Evolutionary conservation across 2,888 invertebrate species (phyloP), one percentile per base, ranked within the genome.

Genomic region (Campopleginae sp.): DNA sequence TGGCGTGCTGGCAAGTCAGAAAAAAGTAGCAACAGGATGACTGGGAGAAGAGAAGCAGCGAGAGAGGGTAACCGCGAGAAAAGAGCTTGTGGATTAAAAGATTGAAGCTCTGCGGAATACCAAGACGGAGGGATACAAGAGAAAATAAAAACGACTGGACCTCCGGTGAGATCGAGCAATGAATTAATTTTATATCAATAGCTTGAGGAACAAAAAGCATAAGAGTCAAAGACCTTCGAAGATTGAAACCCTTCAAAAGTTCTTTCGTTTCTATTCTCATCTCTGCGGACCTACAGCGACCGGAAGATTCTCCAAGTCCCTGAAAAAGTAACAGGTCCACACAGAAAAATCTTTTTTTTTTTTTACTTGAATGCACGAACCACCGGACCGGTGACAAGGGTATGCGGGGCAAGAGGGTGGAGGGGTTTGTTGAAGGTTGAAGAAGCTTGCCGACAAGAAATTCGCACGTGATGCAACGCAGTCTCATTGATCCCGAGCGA

Each of bases 381-480:
- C 71, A 66, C 33, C 48, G 46, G 44, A 54, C n/a, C 31, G 23
- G 19, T 14, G 68, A 44, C 44, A 8, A 44, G 17, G 17, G 46
- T 0, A 33, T 7, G 66, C 42, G 23, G n/a, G 23, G 65, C 17
- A 0, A 12, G 27, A 27, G 10, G 27, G 14, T 6, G 38, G 23
- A 23, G 48, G 46, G 7, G 23, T 42, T 27, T 58, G 27, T n/a
- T 68, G 65, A 61, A 42, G 58, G 48, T n/a, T 48, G 78, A 19
- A 79, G 71, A 44, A 19, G 17, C 2, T 48, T 33, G 27, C 70
- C 51, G 66, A 71, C 80, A 90, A 90, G 86, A 89, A 89, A 78
- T 86, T 76, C 74, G 88, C 89, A 90, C 90, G 90, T 90, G 90
- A 74, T 87, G 87, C 80, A 86, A 90, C 89, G 89, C 89, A 85